phyloP scores from a whole-genome alignment of 2,797 vertebrate genomes.

The Darevskia nairensis region DNA sequence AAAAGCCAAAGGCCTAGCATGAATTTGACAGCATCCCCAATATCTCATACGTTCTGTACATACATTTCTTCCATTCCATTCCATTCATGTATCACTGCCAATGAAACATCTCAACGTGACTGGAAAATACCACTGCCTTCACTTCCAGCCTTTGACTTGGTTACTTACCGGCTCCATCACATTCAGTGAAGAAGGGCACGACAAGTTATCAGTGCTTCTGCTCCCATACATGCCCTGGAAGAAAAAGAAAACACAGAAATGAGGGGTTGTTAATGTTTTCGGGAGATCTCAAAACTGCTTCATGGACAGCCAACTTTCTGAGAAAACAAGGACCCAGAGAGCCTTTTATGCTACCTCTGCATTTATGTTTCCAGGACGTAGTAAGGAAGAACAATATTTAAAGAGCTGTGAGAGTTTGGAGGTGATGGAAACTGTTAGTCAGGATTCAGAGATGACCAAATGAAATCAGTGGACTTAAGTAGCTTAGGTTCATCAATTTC shows the following conservation, averaged over 20 bases:
- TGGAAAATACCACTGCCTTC: too few species aligned
- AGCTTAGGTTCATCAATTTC: too few species aligned
- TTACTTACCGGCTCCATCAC: slow-evolving; percentile 93
- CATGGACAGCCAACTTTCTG: slow-evolving; percentile 29
- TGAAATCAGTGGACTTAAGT: too few species aligned
- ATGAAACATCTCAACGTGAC: too few species aligned
- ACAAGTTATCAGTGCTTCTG: slow-evolving; percentile 86
- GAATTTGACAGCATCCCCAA: background rate
- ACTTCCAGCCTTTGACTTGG: background rate
- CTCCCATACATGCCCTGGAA: slow-evolving; percentile 85
- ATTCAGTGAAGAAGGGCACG: slow-evolving; percentile 85
- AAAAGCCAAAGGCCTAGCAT: background rate
- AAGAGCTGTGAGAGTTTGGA: slow-evolving; percentile 26
- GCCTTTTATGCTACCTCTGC: slow-evolving; percentile 50
- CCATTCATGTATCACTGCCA: too few species aligned
- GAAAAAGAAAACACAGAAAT: slow-evolving; percentile 45
- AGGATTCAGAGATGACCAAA: too few species aligned
- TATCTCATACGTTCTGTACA: background rate
- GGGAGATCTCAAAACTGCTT: slow-evolving; percentile 28
- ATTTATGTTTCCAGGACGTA: slow-evolving; percentile 53
- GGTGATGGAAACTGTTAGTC: too few species aligned
- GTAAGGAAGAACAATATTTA: slow-evolving; percentile 61
- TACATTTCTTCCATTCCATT: background rate
- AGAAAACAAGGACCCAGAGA: slow-evolving; percentile 53
- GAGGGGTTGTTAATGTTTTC: slow-evolving; percentile 26